These are phyloP conservation scores for Anisognathus igniventris DNA, from an alignment of 2,797 vertebrate species.

Conservation along the genomic window DNA sequence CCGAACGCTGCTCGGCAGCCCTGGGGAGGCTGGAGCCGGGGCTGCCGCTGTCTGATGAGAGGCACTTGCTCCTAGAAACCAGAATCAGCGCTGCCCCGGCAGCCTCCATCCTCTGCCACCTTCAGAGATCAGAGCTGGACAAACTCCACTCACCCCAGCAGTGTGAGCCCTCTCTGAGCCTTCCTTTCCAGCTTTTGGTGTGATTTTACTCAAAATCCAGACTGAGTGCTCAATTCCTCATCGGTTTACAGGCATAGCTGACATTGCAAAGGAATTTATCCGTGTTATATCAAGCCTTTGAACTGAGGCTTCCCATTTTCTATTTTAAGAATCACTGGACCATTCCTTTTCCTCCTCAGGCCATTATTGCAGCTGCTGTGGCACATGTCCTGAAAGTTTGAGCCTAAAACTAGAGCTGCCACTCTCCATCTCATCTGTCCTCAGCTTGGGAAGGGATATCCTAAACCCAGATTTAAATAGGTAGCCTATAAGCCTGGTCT, in stretches of 20 bases:
- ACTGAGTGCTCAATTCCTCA: rapidly evolving
- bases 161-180: rapidly evolving
- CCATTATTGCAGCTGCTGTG: constrained; percentile 21
- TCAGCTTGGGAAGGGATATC: neutral
- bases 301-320: neutral
- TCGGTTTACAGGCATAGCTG: neutral
- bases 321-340: neutral
- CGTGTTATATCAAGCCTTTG: neutral
- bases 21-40: neutral
- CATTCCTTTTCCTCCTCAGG: neutral
- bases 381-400: neutral
- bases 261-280: neutral
- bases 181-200: neutral
- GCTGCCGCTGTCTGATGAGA: rapidly evolving
- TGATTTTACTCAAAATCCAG: neutral
- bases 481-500: neutral
- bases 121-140: rapidly evolving
- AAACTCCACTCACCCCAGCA: rapidly evolving
- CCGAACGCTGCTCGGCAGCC: no score
- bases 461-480: neutral
- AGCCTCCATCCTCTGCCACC: rapidly evolving
- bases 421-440: neutral
- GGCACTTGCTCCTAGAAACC: rapidly evolving
- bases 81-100: neutral
- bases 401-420: neutral